Conservation (phyloP, 2,797 vertebrate species). For the Sphenodon punctatus region DNA sequence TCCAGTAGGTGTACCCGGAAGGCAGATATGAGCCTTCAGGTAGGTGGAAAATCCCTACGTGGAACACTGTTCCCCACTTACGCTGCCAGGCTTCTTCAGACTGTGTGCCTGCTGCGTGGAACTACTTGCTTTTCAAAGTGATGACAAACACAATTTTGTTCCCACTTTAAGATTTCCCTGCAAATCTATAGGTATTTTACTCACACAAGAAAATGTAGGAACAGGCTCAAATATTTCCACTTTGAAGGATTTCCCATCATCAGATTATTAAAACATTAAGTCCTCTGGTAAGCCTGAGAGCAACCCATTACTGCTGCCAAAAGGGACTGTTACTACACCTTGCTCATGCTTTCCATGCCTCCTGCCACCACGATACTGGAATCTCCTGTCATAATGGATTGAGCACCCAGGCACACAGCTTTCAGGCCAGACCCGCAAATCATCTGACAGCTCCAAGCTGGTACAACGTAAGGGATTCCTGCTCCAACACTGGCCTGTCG, state of each 20-base stretch:
- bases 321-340: conserved; percentile 73
- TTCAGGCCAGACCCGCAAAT: conserved; percentile 96
- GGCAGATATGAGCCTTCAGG: too few species aligned
- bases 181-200: too few species aligned
- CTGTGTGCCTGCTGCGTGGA: too few species aligned
- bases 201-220: too few species aligned
- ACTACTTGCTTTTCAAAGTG: too few species aligned
- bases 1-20: too few species aligned
- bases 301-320: neutral
- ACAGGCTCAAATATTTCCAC: neutral
- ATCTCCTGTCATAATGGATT: conserved; percentile 86
- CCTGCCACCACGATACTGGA: conserved; percentile 91
- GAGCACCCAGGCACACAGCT: conserved; percentile 89
- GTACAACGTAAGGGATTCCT: conserved; percentile 89
- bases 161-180: too few species aligned
- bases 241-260: neutral
- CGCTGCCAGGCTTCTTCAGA: too few species aligned
- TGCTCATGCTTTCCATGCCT: conserved; percentile 98
- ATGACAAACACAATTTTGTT: too few species aligned
- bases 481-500: conserved; percentile 90
- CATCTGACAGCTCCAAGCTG: conserved; percentile 98
- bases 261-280: neutral
- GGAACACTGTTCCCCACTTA: too few species aligned
- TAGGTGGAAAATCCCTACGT: too few species aligned
- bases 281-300: too few species aligned